Evolutionary conservation across 1,140 invertebrate species (phyloP).

Genomic region (Pissodes strobi): DNA sequence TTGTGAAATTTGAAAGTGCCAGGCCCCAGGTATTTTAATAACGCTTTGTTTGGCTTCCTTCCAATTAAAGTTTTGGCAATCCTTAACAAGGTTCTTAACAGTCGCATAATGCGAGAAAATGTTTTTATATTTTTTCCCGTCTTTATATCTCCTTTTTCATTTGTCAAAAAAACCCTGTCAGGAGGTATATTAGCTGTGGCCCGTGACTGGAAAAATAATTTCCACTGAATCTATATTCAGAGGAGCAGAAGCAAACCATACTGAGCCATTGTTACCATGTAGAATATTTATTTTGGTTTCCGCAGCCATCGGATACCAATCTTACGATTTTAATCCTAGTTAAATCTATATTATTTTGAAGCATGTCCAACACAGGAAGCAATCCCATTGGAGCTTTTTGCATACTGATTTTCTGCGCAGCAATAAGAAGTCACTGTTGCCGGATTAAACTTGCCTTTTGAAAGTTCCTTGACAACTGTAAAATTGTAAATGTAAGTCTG

Average conservation of each 20-base stretch:
- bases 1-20: too few relatives aligned
- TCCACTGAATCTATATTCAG: too few relatives aligned
- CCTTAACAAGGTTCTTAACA: neutral
- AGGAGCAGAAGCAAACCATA: too few relatives aligned
- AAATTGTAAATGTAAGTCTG: constrained; percentile 1
- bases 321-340: neutral
- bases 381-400: too few relatives aligned
- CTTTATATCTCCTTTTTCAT: constrained; percentile 3
- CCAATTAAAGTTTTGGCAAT: constrained; percentile 6
- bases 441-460: neutral
- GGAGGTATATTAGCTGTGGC: too few relatives aligned
- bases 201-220: too few relatives aligned
- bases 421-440: too few relatives aligned
- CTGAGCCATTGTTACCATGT: constrained; percentile 1
- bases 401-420: neutral
- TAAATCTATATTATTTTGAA: neutral
- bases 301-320: too few relatives aligned
- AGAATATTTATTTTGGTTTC: constrained; percentile 18
- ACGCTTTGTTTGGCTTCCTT: neutral
- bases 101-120: neutral
- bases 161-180: too few relatives aligned
- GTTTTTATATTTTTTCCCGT: neutral
- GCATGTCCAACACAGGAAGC: too few relatives aligned
- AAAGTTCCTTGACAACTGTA: too few relatives aligned
- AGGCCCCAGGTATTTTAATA: constrained; percentile 5